A percentile compares a stretch with the other conserved stretches of the same genome.
Evolutionary conservation across 2,797 vertebrate genomes (phyloP).

Genomic region (Hylomyscus alleni): DNA sequence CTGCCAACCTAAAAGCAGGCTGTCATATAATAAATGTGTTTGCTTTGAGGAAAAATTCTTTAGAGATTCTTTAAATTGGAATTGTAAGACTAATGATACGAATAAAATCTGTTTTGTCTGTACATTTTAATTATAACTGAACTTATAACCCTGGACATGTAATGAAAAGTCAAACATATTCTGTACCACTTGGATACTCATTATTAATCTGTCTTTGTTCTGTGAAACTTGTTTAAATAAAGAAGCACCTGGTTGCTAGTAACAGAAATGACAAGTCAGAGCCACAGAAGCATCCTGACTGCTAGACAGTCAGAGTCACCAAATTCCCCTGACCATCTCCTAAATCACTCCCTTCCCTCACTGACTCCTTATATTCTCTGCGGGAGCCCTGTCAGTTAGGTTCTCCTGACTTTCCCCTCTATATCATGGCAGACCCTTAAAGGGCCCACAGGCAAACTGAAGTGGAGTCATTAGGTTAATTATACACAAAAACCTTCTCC

Average conservation of each 20-base stretch:
- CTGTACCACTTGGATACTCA: neutral
- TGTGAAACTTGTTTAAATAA: neutral
- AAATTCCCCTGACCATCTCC: too few species aligned
- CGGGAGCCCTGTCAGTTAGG: neutral
- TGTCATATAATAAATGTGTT: too few species aligned
- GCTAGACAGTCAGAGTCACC: neutral
- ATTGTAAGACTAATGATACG: neutral
- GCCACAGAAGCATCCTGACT: neutral
- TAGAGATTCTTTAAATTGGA: neutral
- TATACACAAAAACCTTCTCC: slow-evolving; percentile 36
- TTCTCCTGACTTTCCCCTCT: neutral
- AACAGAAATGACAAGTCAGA: neutral
- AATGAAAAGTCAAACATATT: neutral
- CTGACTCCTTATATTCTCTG: neutral
- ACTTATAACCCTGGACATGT: neutral
- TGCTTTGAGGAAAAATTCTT: too few species aligned
- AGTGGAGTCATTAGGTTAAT: neutral
- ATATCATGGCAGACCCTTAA: neutral
- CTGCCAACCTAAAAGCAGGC: too few species aligned
- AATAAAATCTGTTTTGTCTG: neutral
- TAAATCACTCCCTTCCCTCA: neutral
- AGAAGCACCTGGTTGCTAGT: neutral
- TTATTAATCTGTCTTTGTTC: neutral
- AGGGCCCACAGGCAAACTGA: neutral
- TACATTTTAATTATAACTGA: neutral